Base-by-base conservation (phyloP, 1,140 invertebrate genomes). In the Daktulosphaira vitifoliae region DNA sequence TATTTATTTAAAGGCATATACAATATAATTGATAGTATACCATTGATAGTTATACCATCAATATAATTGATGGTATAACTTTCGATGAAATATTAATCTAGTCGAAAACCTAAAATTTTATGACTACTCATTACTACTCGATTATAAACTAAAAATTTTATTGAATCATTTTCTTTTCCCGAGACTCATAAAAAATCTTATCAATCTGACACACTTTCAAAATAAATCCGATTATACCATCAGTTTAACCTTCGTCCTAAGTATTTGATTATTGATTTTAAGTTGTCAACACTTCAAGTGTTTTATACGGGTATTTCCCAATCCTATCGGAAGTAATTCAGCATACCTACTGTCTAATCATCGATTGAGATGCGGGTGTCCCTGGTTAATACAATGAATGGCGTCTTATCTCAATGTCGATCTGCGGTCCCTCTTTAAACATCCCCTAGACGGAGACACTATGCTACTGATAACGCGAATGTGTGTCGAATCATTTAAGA, bases 391-490 rank as follows among this genome's bases (percentile, higher is more conserved):
- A 53, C 53, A 56, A 56, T 26, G 15, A 37, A 18, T 39, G 54
- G 53, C 53, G 38, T 42, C n/a, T 11, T 11, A 11, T 5, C 5
- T 9, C 38, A 56, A 56, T 44, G 53, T 1, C 53, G 13, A 3
- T 59, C 16, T 46, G 54, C n/a, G 54, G 54, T 59, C 54, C 54
- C 54, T 59, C 54, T 0, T 9, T 23, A 38, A 59, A 59, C 54
- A 59, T 44, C 54, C 54, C 54, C 39, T 44, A 23, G 15, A 33
- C 29, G n/a, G 29, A 33, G 11, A 33, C 29, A 33, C 11, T 33
- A 33, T 11, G 11, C 29, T 6, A 33, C 29, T 11, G 11, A 33
- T 11, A 33, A 33, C n/a, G n/a, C 29, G 11, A 33, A 33, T 33
- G 29, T 33, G 11, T 33, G 29, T 33, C 29, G 29, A 33, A 11